These are phyloP conservation scores for Penaeus chinensis DNA, from an alignment of 1,140 invertebrate genomes.

Conservation along the genomic window DNA sequence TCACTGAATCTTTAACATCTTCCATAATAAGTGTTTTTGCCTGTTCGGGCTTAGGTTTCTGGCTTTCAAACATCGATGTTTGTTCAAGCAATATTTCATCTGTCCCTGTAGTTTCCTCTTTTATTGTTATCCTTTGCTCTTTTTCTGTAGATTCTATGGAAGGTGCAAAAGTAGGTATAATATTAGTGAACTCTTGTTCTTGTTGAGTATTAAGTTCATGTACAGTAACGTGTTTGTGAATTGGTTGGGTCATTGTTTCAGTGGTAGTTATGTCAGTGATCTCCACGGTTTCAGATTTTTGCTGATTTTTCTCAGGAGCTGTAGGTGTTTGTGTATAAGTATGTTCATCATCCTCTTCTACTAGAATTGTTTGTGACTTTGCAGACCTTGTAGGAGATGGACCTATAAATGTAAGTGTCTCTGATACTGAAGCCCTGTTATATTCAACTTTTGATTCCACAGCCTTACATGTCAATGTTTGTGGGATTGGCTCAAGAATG, in stretches of 20 bases:
- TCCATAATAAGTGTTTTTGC: slow-evolving; percentile 43
- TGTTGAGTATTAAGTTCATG: slow-evolving; percentile 38
- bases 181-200: slow-evolving; percentile 10
- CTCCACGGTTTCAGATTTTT: slow-evolving; percentile 13
- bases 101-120: slow-evolving; percentile 40
- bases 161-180: slow-evolving; percentile 44
- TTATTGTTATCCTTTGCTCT: slow-evolving; percentile 36
- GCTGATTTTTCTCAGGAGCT: slow-evolving; percentile 19
- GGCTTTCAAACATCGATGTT: slow-evolving; percentile 27
- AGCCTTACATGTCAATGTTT: slow-evolving; percentile 47
- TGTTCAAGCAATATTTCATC: slow-evolving; percentile 30
- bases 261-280: slow-evolving; percentile 22
- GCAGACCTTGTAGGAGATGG: slow-evolving; percentile 39
- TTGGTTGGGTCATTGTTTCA: background rate
- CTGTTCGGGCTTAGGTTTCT: slow-evolving; percentile 36
- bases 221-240: slow-evolving; percentile 36
- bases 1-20: slow-evolving; percentile 42
- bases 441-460: slow-evolving; percentile 48
- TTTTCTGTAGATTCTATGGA: slow-evolving; percentile 54
- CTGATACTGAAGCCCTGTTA: slow-evolving; percentile 52
- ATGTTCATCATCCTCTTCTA: slow-evolving; percentile 56
- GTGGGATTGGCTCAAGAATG: slow-evolving; percentile 46
- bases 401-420: slow-evolving; percentile 59
- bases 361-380: slow-evolving; percentile 54
- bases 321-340: slow-evolving; percentile 4